A percentile compares a stretch with the other conserved stretches of the same genome.
Evolutionary conservation across 2,113 vertebrate genomes (phyloP).

Genomic region (Calidris pugnax): DNA sequence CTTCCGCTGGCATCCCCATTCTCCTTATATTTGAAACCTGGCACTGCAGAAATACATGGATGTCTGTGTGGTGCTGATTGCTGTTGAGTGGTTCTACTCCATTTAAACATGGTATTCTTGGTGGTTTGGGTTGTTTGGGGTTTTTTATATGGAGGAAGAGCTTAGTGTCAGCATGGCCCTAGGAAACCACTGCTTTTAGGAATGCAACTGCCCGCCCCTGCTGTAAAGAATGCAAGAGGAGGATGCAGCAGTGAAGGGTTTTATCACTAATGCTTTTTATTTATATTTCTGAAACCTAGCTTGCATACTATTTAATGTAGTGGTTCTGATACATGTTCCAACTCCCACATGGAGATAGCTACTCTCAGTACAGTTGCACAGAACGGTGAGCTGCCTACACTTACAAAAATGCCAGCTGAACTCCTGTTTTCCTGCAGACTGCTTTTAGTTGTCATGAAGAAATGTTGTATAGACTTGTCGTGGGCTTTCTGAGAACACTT

Average conservation of each 20-base stretch:
- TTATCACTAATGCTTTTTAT: neutral
- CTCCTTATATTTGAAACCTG: neutral
- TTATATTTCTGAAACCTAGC: slow-evolving; percentile 10
- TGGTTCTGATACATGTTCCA: neutral
- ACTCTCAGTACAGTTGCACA: neutral
- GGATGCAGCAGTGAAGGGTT: neutral
- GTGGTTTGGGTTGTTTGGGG: neutral
- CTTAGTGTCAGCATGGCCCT: neutral
- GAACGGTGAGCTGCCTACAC: neutral
- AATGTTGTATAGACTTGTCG: neutral
- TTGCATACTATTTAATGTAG: neutral
- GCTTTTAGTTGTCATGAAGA: neutral
- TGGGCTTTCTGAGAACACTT: neutral
- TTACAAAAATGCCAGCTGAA: neutral
- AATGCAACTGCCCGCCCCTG: neutral
- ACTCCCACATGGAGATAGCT: neutral
- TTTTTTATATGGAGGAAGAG: neutral
- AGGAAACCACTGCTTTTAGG: neutral
- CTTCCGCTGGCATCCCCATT: neutral
- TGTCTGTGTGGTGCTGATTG: neutral
- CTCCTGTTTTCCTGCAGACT: neutral
- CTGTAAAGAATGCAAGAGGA: neutral
- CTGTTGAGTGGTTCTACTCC: neutral
- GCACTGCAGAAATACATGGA: neutral
- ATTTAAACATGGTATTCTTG: neutral